Evolutionary conservation across 2,113 vertebrate genomes (phyloP).

Genomic region (Crotalus tigris): DNA sequence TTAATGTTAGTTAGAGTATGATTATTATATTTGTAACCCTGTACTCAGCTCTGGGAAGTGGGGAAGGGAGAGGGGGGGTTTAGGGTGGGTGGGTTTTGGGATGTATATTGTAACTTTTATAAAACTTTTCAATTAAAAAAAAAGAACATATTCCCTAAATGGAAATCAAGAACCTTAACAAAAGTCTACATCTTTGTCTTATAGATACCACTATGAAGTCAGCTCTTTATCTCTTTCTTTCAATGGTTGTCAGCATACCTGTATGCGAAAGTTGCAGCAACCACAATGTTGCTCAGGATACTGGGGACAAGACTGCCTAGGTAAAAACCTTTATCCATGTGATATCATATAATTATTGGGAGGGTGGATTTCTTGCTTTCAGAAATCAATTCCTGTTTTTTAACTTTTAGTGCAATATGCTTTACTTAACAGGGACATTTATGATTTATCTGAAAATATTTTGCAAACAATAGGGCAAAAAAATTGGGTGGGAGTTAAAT

Average conservation of each 20-base stretch:
- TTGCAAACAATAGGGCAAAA: not conserved
- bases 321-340: constrained; percentile 51
- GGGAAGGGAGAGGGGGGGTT: no score
- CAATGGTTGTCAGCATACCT: constrained; percentile 70
- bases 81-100: no score
- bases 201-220: constrained; percentile 60
- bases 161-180: constrained; percentile 12
- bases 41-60: no score
- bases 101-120: no score
- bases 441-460: not conserved
- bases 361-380: not conserved
- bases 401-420: not conserved
- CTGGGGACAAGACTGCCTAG: constrained; percentile 77
- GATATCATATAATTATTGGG: not conserved
- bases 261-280: constrained; percentile 60
- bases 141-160: not conserved
- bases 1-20: no score
- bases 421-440: not conserved
- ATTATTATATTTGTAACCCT: no score
- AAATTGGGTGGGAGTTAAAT: not conserved
- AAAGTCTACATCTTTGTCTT: constrained; percentile 14
- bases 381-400: not conserved
- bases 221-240: constrained; percentile 48
- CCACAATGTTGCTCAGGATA: constrained; percentile 71
- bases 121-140: not conserved